Evolutionary conservation across 1,140 invertebrate genomes (phyloP), one percentile per base, ranked within the genome.

Genomic region (Sminthurides bifidus): DNA sequence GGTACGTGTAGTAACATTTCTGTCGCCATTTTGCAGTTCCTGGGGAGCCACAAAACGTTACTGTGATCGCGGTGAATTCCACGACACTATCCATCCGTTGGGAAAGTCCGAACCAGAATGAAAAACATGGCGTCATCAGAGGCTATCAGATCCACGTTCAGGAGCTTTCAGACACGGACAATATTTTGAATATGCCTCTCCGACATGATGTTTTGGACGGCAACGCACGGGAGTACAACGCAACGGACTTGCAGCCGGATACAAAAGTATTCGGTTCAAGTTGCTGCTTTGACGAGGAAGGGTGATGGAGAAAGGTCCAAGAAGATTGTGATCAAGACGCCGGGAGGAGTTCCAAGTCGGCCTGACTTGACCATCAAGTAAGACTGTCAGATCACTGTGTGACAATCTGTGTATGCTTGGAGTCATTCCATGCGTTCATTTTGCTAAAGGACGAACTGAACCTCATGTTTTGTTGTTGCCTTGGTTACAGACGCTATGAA

Each of bases 71-170:
- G 4, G 78, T 95, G 67, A 97, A 96, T 75, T 96, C 92, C 0
- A 95, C 92, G 1, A 81, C 89, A 4, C 84, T 97, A 63, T 81
- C 83, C 66, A 90, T 96, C 8, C 78, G 81, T 44, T 97, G 93
- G 93, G 83, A 86, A 67, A 84, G 88, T 1, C 93, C 93, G 0
- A 76, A 79, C 49, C 81, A 85, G 57, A 88, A 89, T 67, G 89
- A 95, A 63, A 82, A 86, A 56, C 92, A 96, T 71, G 93, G 93
- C n/a, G 83, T 96, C 48, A 95, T 97, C 62, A 79, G 91, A 30
- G 92, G 92, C 2, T 98, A 96, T 72, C 92, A 95, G 67, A 87
- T 98, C 48, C 88, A 94, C 69, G 84, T 92, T 2, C 89, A 93
- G 71, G 92, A 94, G 79, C 79, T 87, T 10, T 79, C 83, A 66